Conservation (phyloP, 2,113 vertebrate genomes). For the Labeo rohita region DNA sequence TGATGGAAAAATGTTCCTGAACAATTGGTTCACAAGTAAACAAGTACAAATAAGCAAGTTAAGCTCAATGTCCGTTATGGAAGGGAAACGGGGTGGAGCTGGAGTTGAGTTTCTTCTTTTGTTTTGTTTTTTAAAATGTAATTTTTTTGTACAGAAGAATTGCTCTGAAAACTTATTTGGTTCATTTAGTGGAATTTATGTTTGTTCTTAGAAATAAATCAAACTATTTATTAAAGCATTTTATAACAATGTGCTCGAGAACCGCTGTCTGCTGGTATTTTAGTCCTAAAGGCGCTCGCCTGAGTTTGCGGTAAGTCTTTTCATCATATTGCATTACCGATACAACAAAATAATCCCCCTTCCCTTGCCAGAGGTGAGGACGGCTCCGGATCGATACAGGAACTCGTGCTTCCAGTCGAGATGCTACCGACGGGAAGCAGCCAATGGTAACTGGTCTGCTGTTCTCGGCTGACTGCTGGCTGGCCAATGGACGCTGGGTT, state of each 20-base stretch:
- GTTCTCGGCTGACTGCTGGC: conserved; percentile 74
- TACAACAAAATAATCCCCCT: conserved; percentile 50
- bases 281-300: conserved; percentile 16
- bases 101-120: conserved; percentile 59
- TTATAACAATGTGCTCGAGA: conserved; percentile 77
- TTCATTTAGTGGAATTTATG: conserved; percentile 82
- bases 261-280: conserved; percentile 51
- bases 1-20: conserved; percentile 68
- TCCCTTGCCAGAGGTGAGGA: conserved; percentile 59
- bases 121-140: conserved; percentile 57
- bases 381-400: conserved; percentile 64
- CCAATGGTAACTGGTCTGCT: conserved; percentile 72
- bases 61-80: conserved; percentile 67
- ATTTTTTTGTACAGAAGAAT: conserved; percentile 76
- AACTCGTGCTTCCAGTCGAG: conserved; percentile 56
- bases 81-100: conserved; percentile 40
- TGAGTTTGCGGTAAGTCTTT: conserved; percentile 16
- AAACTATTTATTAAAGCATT: conserved; percentile 93
- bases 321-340: conserved; percentile 11
- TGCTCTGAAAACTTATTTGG: conserved; percentile 76
- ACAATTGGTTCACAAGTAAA: conserved; percentile 58
- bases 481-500: conserved; percentile 70
- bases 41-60: conserved; percentile 23
- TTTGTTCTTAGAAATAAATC: conserved; percentile 81
- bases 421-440: conserved; percentile 44